A percentile compares a stretch with the other conserved stretches of the same genome.
Evolutionary conservation across 2,888 invertebrate species (phyloP).

Genomic region (Phaonia tiefii): DNA sequence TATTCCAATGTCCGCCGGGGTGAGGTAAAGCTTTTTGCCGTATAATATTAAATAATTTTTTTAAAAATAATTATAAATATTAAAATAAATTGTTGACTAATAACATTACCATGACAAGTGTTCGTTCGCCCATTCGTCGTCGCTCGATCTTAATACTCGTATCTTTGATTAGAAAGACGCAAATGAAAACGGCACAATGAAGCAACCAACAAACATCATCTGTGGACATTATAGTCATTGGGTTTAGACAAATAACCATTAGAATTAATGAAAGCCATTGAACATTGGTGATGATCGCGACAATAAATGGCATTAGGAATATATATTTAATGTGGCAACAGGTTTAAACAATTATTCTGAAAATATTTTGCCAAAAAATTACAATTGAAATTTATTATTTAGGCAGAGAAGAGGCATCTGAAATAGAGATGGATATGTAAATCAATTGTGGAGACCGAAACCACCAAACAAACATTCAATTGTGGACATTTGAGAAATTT

Average conservation of each 20-base stretch:
- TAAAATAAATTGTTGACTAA: constrained; percentile 32
- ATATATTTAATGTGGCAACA: constrained; percentile 27
- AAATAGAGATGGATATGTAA: no score
- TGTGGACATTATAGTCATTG: constrained; percentile 45
- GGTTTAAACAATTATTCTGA: constrained; percentile 4
- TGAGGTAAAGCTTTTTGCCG: no score
- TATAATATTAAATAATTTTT: constrained; percentile 15
- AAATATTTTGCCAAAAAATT: neutral
- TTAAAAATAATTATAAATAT: constrained; percentile 9
- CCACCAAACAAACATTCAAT: no score
- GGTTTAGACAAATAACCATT: constrained; percentile 37
- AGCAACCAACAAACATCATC: no score
- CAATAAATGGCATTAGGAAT: constrained; percentile 49
- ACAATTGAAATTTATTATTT: constrained; percentile 5
- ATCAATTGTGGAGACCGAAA: no score
- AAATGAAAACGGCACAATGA: no score
- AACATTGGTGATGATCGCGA: constrained; percentile 38
- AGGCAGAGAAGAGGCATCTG: no score
- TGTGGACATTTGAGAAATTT: no score
- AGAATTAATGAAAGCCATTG: constrained; percentile 16
- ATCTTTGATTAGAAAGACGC: no score
- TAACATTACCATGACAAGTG: neutral
- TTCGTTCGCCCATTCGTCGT: no score
- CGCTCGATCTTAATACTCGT: no score
- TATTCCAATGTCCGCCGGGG: no score